Conservation (phyloP, 2,113 vertebrate species). For the Suncus etruscus region DNA sequence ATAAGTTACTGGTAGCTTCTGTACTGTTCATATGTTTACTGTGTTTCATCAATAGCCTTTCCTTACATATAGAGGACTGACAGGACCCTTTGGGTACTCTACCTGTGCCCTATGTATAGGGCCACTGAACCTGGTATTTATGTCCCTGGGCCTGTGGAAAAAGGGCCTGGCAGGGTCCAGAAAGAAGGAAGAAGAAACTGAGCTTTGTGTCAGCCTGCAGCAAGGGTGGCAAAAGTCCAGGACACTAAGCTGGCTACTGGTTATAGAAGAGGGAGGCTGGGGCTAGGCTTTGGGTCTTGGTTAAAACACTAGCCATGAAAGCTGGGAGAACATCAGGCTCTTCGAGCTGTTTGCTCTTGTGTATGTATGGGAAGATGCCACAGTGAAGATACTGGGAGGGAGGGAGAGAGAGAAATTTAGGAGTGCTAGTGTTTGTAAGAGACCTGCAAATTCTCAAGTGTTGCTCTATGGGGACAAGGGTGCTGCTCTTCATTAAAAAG, state of each 20-base stretch:
- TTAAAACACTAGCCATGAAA: accelerated
- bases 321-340: not conserved
- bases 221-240: not conserved
- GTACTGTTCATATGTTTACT: accelerated
- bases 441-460: not conserved
- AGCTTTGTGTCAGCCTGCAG: accelerated
- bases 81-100: not conserved
- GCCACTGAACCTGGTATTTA: not conserved
- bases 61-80: not conserved
- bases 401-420: no score
- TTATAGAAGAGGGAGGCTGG: not conserved
- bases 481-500: no score
- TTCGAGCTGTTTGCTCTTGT: not conserved
- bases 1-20: accelerated
- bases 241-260: not conserved
- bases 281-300: not conserved
- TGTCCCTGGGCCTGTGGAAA: accelerated
- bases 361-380: not conserved
- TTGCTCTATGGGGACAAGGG: not conserved
- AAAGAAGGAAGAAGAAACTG: not conserved
- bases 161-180: accelerated
- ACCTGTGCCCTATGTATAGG: not conserved
- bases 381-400: no score
- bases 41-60: no score
- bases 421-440: not conserved